Conservation (phyloP, 2,113 vertebrate genomes). For the Gavia stellata region DNA sequence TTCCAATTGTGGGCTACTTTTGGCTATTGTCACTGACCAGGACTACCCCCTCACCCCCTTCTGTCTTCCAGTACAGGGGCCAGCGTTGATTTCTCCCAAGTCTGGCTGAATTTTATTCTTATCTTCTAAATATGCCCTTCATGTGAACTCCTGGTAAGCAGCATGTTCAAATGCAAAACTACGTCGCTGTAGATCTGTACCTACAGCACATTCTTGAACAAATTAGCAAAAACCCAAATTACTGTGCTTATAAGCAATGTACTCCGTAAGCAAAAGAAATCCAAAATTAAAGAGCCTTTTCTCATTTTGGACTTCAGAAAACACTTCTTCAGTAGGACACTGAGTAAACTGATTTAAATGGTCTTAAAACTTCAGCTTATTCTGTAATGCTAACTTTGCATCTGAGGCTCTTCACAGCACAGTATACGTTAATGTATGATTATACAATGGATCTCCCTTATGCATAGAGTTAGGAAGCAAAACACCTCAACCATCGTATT, state of each 20-base stretch:
- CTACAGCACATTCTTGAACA: not conserved
- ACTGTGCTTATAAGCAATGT: not conserved
- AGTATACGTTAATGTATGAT: not conserved
- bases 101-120: not conserved
- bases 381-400: not conserved
- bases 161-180: not conserved
- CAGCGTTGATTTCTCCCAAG: not conserved
- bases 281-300: not conserved
- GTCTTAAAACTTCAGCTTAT: not conserved
- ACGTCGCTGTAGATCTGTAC: not conserved
- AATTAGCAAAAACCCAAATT: not conserved
- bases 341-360: not conserved
- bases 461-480: not conserved
- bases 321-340: not conserved
- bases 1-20: not conserved
- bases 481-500: not conserved
- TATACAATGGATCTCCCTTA: not conserved
- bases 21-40: not conserved
- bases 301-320: not conserved
- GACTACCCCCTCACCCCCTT: not conserved
- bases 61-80: not conserved
- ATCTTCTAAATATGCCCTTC: not conserved
- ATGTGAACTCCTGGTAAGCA: not conserved
- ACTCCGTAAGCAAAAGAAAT: not conserved
- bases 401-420: not conserved